Conservation (phyloP, 2,113 vertebrate genomes). For the Formicarius rufipectus region DNA sequence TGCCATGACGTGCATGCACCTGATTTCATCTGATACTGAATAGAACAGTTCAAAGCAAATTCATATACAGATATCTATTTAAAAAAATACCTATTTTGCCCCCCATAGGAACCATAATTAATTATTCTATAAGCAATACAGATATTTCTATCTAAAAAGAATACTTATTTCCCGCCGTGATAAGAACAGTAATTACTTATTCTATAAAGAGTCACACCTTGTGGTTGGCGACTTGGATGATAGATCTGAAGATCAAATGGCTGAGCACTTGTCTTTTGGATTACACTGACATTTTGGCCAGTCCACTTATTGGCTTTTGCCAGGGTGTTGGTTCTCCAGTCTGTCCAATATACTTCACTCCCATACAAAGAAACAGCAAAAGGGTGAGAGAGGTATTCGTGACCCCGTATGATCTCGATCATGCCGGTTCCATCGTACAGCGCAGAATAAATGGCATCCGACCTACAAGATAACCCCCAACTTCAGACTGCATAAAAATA, state of each 20-base stretch:
- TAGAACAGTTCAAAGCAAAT: neutral
- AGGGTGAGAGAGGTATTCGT: conserved; percentile 97
- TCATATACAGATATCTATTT: neutral
- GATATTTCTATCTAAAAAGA: neutral
- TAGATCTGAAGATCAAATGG: conserved; percentile 98
- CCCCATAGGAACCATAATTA: neutral
- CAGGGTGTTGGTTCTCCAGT: conserved; percentile 98
- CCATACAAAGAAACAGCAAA: conserved; percentile 96
- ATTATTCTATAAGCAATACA: neutral
- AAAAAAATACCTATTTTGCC: accelerated
- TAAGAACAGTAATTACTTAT: neutral
- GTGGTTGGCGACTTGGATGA: conserved; percentile 96
- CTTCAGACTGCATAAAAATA: neutral
- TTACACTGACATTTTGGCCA: conserved; percentile 94
- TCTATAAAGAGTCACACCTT: conserved; percentile 81
- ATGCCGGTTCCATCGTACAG: conserved; percentile 91
- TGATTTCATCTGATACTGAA: neutral
- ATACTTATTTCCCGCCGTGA: accelerated
- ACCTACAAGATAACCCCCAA: conserved; percentile 75
- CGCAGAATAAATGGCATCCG: conserved; percentile 97
- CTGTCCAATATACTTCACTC: conserved; percentile 97
- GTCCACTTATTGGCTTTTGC: conserved; percentile 98
- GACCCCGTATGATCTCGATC: conserved; percentile 94
- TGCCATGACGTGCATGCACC: too few species aligned
- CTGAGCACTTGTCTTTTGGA: conserved; percentile 98